Evolutionary conservation across 2,888 invertebrate species (phyloP).

Genomic region (Pammene fasciana): DNA sequence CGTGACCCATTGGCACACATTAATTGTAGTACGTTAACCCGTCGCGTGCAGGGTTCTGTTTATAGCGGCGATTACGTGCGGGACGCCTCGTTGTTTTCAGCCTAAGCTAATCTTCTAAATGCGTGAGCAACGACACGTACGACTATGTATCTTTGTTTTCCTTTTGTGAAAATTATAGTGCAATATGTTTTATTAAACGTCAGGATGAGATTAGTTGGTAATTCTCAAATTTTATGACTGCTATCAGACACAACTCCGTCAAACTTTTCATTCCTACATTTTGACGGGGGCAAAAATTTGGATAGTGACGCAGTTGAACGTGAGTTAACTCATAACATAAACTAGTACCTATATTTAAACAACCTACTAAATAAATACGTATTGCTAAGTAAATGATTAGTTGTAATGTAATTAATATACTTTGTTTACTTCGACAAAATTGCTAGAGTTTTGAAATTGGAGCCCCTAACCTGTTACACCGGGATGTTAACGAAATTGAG

Average conservation of each 20-base stretch:
- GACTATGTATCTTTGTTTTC: background rate
- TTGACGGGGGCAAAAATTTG: no score
- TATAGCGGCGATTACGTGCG: conserved; percentile 4
- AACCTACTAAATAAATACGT: background rate
- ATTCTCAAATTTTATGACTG: no score
- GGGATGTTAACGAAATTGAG: background rate
- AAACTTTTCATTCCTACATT: no score
- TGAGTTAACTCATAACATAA: background rate
- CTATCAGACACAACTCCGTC: no score
- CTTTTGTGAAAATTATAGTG: no score
- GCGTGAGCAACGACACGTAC: conserved; percentile 2
- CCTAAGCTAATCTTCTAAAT: background rate
- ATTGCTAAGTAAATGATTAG: background rate
- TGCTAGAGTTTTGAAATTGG: conserved; percentile 1
- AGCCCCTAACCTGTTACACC: conserved; percentile 11
- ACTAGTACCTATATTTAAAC: background rate
- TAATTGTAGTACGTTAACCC: background rate
- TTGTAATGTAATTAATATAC: conserved; percentile 9
- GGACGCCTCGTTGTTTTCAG: background rate
- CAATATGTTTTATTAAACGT: no score
- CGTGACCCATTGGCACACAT: background rate
- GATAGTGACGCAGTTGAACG: background rate
- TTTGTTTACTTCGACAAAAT: background rate
- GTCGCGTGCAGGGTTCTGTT: background rate
- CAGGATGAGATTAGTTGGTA: no score